phyloP scores from a whole-genome alignment of 2,888 invertebrate genomes.

The Opisthograptis luteolata region DNA sequence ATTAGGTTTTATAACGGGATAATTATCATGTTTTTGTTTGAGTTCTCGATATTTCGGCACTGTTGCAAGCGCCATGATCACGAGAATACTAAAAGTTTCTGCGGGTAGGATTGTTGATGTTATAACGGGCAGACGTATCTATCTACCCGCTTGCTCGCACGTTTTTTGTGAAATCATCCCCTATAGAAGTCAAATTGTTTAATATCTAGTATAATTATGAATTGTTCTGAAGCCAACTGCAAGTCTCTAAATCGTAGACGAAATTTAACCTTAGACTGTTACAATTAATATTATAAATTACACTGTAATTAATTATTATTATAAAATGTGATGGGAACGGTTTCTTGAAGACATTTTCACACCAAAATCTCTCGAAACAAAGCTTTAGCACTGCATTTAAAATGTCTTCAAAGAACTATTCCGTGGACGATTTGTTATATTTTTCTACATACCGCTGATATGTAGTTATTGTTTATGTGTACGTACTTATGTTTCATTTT shows the following conservation, averaged over 20 bases:
- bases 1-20: too few relatives aligned
- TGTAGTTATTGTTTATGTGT: slow-evolving; percentile 9
- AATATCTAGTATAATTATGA: too few relatives aligned
- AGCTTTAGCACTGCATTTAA: slow-evolving; percentile 25
- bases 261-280: slow-evolving; percentile 33
- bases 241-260: slow-evolving; percentile 1
- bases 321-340: slow-evolving; percentile 12
- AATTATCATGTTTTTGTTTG: too few relatives aligned
- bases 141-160: too few relatives aligned
- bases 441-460: slow-evolving; percentile 17
- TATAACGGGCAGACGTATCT: too few relatives aligned
- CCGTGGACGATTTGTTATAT: slow-evolving; percentile 20
- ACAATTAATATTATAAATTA: slow-evolving; percentile 14
- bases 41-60: too few relatives aligned
- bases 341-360: slow-evolving; percentile 21
- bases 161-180: too few relatives aligned
- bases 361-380: slow-evolving; percentile 1
- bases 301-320: slow-evolving; percentile 23
- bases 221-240: not conserved
- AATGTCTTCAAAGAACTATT: slow-evolving; percentile 20
- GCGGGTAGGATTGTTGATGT: too few relatives aligned
- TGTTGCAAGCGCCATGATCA: too few relatives aligned
- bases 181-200: too few relatives aligned
- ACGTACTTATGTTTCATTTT: slow-evolving; percentile 21
- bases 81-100: too few relatives aligned